A percentile compares a stretch with the other conserved stretches of the same genome.
Evolutionary conservation across 2,888 invertebrate species (phyloP).

Genomic region (Phortica magna): DNA sequence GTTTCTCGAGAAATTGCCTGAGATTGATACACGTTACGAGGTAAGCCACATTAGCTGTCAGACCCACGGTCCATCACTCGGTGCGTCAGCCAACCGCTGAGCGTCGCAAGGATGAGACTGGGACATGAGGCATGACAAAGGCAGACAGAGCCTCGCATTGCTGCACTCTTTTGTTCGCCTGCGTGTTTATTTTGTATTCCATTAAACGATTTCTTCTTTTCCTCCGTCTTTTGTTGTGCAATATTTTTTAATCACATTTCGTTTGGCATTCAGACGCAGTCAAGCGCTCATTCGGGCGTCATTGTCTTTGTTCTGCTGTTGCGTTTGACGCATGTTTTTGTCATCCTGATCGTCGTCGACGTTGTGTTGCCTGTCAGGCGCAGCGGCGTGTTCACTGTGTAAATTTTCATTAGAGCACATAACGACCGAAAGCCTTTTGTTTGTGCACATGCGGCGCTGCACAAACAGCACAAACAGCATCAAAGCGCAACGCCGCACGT

Average conservation of each 20-base stretch:
- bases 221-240: constrained; percentile 27
- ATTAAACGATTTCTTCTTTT: constrained; percentile 8
- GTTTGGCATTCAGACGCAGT: not conserved
- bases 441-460: constrained; percentile 13
- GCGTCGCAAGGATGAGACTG: not conserved
- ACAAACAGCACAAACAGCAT: not conserved
- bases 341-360: not conserved
- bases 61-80: not conserved
- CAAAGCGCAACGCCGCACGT: not conserved
- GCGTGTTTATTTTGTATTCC: constrained; percentile 24
- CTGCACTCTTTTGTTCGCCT: not conserved
- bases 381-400: constrained; percentile 20
- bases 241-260: constrained; percentile 18
- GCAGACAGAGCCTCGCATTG: not conserved
- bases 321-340: not conserved
- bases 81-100: not conserved
- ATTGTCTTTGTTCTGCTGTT: not conserved
- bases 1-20: constrained; percentile 77
- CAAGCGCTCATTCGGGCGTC: not conserved
- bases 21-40: constrained; percentile 77
- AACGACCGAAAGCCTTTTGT: constrained; percentile 31
- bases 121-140: not conserved
- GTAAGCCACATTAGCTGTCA: constrained; percentile 50
- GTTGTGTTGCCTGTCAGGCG: constrained; percentile 1
- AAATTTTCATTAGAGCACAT: constrained; percentile 28